A percentile compares a stretch with the other conserved stretches of the same genome.
Evolutionary conservation across 2,113 vertebrate species (phyloP).

Genomic region (Takifugu flavidus): DNA sequence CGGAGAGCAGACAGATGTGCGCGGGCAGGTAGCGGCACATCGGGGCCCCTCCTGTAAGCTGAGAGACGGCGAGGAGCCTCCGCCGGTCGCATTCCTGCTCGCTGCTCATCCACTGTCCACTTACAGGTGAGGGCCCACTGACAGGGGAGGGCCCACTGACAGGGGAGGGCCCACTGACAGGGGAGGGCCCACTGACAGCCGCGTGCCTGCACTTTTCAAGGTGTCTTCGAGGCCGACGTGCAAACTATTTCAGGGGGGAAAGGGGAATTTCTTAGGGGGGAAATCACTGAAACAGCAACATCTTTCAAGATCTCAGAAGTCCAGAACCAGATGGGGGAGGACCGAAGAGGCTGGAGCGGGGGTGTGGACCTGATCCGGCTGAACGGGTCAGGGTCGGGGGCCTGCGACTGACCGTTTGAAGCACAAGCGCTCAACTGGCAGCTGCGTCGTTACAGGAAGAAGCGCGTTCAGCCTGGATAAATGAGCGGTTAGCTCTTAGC

Average conservation of each 20-base stretch:
- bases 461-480: background rate
- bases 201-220: background rate
- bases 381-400: too few relatives aligned
- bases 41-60: conserved; percentile 46
- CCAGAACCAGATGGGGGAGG: too few relatives aligned
- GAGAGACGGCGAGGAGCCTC: conserved; percentile 36
- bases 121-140: conserved; percentile 20
- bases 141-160: conserved; percentile 40
- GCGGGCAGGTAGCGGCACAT: conserved; percentile 77
- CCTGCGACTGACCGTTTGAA: too few relatives aligned
- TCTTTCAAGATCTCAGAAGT: too few relatives aligned
- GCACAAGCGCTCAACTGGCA: too few relatives aligned
- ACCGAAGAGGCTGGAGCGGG: too few relatives aligned
- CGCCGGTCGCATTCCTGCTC: conserved; percentile 50
- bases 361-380: too few relatives aligned
- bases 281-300: too few relatives aligned
- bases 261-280: background rate
- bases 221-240: too few relatives aligned
- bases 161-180: conserved; percentile 47
- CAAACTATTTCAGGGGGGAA: background rate
- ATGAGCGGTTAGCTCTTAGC: conserved; percentile 5
- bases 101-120: conserved; percentile 46
- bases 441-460: background rate
- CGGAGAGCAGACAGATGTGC: conserved; percentile 77
- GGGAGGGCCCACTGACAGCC: background rate